phyloP scores from a whole-genome alignment of 2,113 vertebrate genomes.

The Nestor notabilis region DNA sequence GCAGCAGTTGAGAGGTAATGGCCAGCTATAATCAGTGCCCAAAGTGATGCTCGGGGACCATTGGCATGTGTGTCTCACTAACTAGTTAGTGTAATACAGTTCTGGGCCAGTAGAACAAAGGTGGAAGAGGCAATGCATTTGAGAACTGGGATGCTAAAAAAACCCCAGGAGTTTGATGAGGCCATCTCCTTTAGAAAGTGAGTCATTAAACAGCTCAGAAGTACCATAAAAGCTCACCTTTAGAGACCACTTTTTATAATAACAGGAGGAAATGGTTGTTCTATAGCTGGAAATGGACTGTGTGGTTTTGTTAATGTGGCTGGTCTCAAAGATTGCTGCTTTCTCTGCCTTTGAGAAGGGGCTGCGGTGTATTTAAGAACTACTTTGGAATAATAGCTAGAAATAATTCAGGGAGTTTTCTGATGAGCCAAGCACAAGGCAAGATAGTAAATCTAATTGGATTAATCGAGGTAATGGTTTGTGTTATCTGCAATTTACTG shows the following conservation, averaged over 20 bases:
- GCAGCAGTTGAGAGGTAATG: neutral
- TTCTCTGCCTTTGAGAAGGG: neutral
- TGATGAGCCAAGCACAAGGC: neutral
- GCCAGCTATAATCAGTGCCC: neutral
- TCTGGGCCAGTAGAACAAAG: neutral
- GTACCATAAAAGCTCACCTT: neutral
- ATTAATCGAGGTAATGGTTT: neutral
- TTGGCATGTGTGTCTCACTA: neutral
- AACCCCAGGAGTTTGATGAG: neutral
- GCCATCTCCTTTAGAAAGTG: neutral
- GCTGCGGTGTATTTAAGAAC: neutral
- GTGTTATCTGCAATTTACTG: neutral
- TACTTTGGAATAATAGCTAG: neutral
- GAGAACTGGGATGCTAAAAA: neutral
- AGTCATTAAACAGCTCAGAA: neutral
- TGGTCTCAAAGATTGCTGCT: neutral
- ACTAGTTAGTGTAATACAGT: neutral
- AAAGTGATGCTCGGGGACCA: neutral
- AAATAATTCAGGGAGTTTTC: neutral
- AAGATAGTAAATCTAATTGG: neutral
- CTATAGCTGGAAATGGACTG: neutral
- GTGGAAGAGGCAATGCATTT: neutral
- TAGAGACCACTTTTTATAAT: neutral
- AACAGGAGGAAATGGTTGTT: neutral
- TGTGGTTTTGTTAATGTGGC: neutral